Evolutionary conservation across 2,797 vertebrate species (phyloP), one percentile per base, ranked within the genome.

Genomic region (Fratercula arctica): DNA sequence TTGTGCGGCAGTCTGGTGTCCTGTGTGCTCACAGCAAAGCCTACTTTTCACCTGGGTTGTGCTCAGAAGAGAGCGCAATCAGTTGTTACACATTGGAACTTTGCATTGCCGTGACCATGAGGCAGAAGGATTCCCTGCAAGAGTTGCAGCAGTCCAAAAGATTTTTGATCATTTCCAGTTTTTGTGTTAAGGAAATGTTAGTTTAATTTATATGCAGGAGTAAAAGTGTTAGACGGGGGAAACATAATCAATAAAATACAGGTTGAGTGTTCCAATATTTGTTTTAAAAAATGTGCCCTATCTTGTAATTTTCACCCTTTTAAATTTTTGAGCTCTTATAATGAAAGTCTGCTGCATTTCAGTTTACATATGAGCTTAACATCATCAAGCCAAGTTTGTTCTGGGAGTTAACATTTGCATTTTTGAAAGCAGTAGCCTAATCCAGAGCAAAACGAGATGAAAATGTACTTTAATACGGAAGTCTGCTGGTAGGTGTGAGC

Each of bases 321-420:
- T 92, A 91, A 96, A 96, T 67, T 90, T 74, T 60, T 96, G 82
- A 95, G 73, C 89, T 95, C 81, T 84, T 93, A 66, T 90, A 96
- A 95, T 92, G 89, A 79, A 94, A 94, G 69, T 79, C 73, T 92
- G 85, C 90, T 88, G 90, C 35, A 13, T 91, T 97, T 96, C 82
- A 90, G 93, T 95, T 97, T 94, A 88, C 96, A 91, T 59, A 88
- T 89, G 91, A 95, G 95, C 95, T 96, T 96, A 97, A 82, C 68
- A 50, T 80, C 88, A 93, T 94, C 95, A 93, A 80, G 61, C 82
- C 70, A 67, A 78, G 90, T 95, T 96, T 97, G 92, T 95, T 96
- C 85, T 95, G 73, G 82, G 85, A 94, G 90, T 94, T 96, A 94
- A 77, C 79, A 85, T 96, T 97, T 95, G 95, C 95, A 94, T 97